A percentile compares a stretch with the other conserved stretches of the same genome.
Evolutionary conservation across 2,888 invertebrate genomes (phyloP).

Genomic region (Caenorhabditis imperialis): DNA sequence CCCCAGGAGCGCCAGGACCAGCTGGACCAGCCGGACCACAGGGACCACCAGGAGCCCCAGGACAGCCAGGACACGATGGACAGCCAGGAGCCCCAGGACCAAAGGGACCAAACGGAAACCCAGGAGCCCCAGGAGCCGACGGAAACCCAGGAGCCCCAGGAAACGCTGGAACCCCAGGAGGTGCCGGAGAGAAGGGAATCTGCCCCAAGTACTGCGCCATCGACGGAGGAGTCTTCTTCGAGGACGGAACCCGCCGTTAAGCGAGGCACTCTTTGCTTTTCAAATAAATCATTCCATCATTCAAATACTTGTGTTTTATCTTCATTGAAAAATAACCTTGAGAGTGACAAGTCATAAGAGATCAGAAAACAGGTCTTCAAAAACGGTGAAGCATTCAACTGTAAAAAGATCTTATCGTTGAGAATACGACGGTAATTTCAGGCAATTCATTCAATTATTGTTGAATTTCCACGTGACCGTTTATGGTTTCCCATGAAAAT

Average conservation of each 20-base stretch:
- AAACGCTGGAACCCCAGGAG: conserved; percentile 61
- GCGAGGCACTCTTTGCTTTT: conserved; percentile 15
- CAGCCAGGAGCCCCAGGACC: conserved; percentile 64
- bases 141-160: conserved; percentile 66
- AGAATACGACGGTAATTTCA: too few relatives aligned
- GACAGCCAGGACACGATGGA: conserved; percentile 57
- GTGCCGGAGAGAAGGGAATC: conserved; percentile 69
- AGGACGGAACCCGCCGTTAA: conserved; percentile 69
- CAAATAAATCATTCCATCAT: conserved; percentile 34
- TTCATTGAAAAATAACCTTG: neutral
- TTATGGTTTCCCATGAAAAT: too few relatives aligned
- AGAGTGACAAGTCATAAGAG: too few relatives aligned
- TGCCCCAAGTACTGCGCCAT: conserved; percentile 68
- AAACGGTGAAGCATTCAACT: too few relatives aligned
- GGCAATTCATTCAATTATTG: too few relatives aligned
- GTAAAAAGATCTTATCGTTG: too few relatives aligned
- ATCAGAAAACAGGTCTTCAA: too few relatives aligned
- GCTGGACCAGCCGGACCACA: conserved; percentile 58
- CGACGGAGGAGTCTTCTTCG: conserved; percentile 72
- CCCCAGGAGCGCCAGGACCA: conserved; percentile 61
- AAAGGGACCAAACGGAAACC: conserved; percentile 69
- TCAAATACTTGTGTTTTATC: conserved; percentile 16
- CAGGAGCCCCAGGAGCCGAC: conserved; percentile 69
- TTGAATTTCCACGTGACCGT: too few relatives aligned
- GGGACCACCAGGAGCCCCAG: conserved; percentile 60